A percentile compares a stretch with the other conserved stretches of the same genome.
Evolutionary conservation across 2,113 vertebrate genomes (phyloP).

Genomic region (Thymallus thymallus): DNA sequence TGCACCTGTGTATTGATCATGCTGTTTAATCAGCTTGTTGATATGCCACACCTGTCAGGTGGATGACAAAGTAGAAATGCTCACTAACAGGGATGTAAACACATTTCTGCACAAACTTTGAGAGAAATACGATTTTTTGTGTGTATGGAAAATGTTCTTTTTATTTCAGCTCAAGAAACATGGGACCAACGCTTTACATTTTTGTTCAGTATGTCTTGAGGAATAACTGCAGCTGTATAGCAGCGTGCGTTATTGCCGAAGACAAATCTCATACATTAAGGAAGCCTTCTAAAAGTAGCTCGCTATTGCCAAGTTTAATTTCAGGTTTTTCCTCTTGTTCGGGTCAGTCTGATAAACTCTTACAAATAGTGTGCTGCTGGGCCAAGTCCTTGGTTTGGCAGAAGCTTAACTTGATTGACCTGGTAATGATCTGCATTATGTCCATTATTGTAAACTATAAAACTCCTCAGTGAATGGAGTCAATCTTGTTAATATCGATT

Average conservation of each 20-base stretch:
- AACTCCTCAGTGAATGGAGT: slow-evolving; percentile 77
- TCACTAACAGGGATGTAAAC: too few relatives aligned
- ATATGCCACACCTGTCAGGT: too few relatives aligned
- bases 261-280: slow-evolving; percentile 10
- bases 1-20: too few relatives aligned
- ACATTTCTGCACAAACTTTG: too few relatives aligned
- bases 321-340: slow-evolving; percentile 30
- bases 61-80: too few relatives aligned
- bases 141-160: too few relatives aligned
- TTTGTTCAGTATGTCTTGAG: too few relatives aligned
- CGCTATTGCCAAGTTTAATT: slow-evolving; percentile 12
- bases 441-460: slow-evolving; percentile 84
- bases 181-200: too few relatives aligned
- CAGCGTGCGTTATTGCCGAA: not conserved
- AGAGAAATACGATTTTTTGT: too few relatives aligned
- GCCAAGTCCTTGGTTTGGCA: slow-evolving; percentile 62
- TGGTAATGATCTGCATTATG: slow-evolving; percentile 87
- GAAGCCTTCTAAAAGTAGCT: slow-evolving; percentile 9
- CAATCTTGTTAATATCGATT: slow-evolving; percentile 87
- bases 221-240: not conserved
- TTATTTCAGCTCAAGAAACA: too few relatives aligned
- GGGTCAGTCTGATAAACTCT: slow-evolving; percentile 37
- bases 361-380: slow-evolving; percentile 58
- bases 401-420: slow-evolving; percentile 80
- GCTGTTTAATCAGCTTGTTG: too few relatives aligned